Evolutionary conservation across 1,140 invertebrate species (phyloP).

Genomic region (Lineus longissimus): DNA sequence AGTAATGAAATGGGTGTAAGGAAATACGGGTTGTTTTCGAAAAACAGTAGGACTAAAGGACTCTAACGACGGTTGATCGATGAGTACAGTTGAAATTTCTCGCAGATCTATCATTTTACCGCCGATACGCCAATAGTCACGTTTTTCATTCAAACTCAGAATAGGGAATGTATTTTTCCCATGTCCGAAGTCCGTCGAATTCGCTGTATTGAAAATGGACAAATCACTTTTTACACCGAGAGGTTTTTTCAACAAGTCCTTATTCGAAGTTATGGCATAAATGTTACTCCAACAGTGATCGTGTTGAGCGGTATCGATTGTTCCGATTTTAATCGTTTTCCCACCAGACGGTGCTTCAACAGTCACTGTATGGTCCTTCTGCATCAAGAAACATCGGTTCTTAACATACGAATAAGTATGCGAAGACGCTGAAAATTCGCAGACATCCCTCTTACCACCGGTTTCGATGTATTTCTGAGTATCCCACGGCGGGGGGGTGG

Average conservation of each 20-base stretch:
- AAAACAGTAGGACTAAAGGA: constrained; percentile 2
- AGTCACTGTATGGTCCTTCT: background rate
- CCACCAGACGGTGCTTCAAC: background rate
- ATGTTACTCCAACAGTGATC: constrained; percentile 1
- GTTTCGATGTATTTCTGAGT: constrained; percentile 5
- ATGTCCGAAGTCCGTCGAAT: constrained; percentile 3
- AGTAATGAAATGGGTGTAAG: constrained; percentile 1
- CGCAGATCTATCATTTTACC: constrained; percentile 1
- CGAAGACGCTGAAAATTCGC: background rate
- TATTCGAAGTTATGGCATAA: background rate
- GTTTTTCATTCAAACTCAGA: constrained; percentile 7
- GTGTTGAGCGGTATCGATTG: background rate
- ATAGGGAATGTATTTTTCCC: constrained; percentile 5
- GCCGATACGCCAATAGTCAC: constrained; percentile 2
- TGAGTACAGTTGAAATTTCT: constrained; percentile 2
- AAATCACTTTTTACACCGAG: background rate
- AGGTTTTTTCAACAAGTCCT: constrained; percentile 1
- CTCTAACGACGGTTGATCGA: background rate
- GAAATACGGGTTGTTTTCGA: background rate
- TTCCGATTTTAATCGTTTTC: background rate
- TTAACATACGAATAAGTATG: constrained; percentile 3
- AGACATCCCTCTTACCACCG: background rate
- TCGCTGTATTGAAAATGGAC: background rate
- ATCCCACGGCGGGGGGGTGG: constrained; percentile 7
- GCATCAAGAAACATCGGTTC: constrained; percentile 8